Percentiles rank a stretch among this genome's conserved stretches.
phyloP scores from a whole-genome alignment of 2,888 invertebrate genomes.

The Ectemnius continuus region DNA sequence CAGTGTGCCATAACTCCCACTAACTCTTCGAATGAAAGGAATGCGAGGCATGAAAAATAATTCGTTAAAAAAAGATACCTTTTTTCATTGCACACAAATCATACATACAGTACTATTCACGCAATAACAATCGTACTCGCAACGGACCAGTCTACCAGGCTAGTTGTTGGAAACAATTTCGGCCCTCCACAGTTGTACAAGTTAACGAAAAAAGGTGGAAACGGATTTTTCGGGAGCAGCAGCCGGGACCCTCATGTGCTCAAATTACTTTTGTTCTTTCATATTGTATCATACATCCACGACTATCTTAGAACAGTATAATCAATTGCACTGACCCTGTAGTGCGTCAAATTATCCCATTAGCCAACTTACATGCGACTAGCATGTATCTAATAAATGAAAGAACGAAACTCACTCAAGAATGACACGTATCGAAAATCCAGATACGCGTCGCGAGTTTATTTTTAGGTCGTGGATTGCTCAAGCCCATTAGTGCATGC shows the following conservation, averaged over 20 bases:
- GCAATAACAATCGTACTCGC: constrained; percentile 26
- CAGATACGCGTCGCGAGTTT: too few species aligned
- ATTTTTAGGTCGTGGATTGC: too few species aligned
- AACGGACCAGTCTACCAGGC: constrained; percentile 27
- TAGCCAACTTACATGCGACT: too few species aligned
- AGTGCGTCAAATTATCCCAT: constrained; percentile 4
- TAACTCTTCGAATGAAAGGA: constrained; percentile 38
- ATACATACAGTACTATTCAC: constrained; percentile 56
- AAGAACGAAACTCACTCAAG: too few species aligned
- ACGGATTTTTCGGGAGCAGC: background rate
- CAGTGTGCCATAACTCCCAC: constrained; percentile 14
- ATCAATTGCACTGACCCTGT: constrained; percentile 1
- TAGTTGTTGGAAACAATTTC: background rate
- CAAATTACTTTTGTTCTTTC: too few species aligned
- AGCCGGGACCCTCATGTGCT: too few species aligned
- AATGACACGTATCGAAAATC: too few species aligned
- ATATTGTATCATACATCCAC: too few species aligned
- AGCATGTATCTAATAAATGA: too few species aligned
- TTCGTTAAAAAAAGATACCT: constrained; percentile 32
- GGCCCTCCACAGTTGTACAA: background rate
- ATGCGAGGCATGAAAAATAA: constrained; percentile 38
- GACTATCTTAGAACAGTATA: too few species aligned
- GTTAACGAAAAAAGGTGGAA: background rate
- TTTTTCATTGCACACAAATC: constrained; percentile 64
- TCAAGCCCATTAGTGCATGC: too few species aligned